Evolutionary conservation across 2,113 vertebrate genomes (phyloP).

Genomic region (Osmerus mordax): DNA sequence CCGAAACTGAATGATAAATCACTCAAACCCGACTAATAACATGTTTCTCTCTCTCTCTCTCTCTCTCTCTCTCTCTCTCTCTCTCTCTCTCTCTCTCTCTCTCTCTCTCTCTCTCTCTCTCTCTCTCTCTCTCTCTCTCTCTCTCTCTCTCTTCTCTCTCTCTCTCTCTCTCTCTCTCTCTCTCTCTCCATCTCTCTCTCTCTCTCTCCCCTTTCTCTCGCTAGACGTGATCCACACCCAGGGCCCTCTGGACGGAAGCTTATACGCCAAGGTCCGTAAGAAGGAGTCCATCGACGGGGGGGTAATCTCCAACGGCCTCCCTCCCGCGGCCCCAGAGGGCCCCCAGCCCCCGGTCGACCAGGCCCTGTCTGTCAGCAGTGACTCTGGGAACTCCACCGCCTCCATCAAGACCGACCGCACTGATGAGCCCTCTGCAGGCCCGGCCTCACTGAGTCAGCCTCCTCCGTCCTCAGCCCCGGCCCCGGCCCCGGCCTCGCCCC

Average conservation of each 20-base stretch:
- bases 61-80: neutral
- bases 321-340: constrained; percentile 58
- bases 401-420: constrained; percentile 96
- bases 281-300: constrained; percentile 85
- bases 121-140: too few relatives aligned
- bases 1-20: neutral
- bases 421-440: constrained; percentile 71
- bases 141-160: too few relatives aligned
- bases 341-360: constrained; percentile 79
- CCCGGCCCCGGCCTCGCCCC: constrained; percentile 52
- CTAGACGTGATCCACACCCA: constrained; percentile 92
- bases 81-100: neutral
- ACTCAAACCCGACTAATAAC: neutral
- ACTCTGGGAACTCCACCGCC: constrained; percentile 95
- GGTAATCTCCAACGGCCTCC: constrained; percentile 74
- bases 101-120: too few relatives aligned
- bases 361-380: constrained; percentile 93
- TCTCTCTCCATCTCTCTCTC: constrained; percentile 10
- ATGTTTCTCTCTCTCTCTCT: neutral
- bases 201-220: constrained; percentile 51
- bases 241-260: constrained; percentile 94
- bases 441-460: constrained; percentile 59
- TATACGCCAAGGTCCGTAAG: constrained; percentile 98
- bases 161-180: neutral
- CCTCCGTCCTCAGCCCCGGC: constrained; percentile 9